Base-by-base conservation (phyloP, 2,113 vertebrate genomes). In the Monarcha castaneiventris region DNA sequence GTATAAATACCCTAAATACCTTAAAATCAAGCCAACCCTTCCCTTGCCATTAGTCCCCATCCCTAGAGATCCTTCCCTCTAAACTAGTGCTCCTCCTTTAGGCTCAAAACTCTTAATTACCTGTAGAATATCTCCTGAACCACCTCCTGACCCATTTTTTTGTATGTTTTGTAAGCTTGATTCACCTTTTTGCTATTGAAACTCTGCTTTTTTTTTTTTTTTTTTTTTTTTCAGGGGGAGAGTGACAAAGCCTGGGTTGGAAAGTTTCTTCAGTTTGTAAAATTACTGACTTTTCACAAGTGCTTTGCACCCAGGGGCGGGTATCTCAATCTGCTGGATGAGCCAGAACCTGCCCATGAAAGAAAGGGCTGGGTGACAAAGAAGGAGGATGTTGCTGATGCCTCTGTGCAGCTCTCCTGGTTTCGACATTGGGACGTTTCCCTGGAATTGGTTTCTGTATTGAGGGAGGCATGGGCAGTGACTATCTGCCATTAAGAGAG, bases 171-270 rank as follows among this genome's bases (percentile, higher is more conserved):
- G 7, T 58, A 16, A 49, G 26, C 16, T 90, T 29, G 9, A 67
- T 78, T 82, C 13, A 41, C 8, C 48, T 72, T 83, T 83, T 85
- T 75, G 33, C 67, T 75, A 22, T 29, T 39, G 32, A 75, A 92
- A 35, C 13, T 54, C 56, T 62, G 11, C n/a, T 1, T 0, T 35
- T 66, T 0, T 33, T 69, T 32, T 20, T 17, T 21, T 37, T 37
- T 1, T 0, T 35, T 66, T 0, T 35, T 69, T 32, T 20, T 20
- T 21, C 13, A 10, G 33, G 27, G 5, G 0, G 0, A 39, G 16
- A 51, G 18, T 43, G 30, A 10, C 1, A 6, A 56, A 54, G 18
- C 7, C 7, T 44, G 27, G 5, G 13, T 37, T 1, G 1, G 13
- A 29, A 52, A 66, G 26, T 75, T 91, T 63, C 14, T 67, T 69